Evolutionary conservation across 2,113 vertebrate species (phyloP), one percentile per base, ranked within the genome.

Genomic region (Paedocypris sp.): DNA sequence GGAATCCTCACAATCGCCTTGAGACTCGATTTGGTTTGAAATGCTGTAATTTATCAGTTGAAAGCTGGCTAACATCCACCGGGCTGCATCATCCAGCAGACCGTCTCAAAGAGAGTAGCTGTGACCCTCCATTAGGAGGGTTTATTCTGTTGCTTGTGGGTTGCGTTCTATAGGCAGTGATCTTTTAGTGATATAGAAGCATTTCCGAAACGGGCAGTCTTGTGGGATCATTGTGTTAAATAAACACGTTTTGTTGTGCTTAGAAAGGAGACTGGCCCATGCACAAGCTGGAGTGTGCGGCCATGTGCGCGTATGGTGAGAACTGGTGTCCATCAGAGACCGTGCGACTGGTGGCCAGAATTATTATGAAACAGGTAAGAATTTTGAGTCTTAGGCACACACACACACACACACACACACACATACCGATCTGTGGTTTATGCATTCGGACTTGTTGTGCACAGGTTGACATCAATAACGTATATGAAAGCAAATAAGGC

Each of bases 321-420:
- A 93, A 86, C 78, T 99, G 95, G 95, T 91, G 85, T 70, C 95
- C 95, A 6, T 95, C 94, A 0, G 95, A 99, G 84, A 97, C 91
- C 0, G 95, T 98, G 49, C 84, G 93, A 67, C 86, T 99, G 8
- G 90, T 94, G 0, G 94, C 93, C 3, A 89, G 94, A 80, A 88
- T 97, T 61, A 81, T 99, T 70, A 80, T 88, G 82, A 97, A 95
- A 77, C 93, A 96, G 90, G 95, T 97, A 77, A 86, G 73, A 7
- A 4, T 2, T n/a, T n/a, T n/a, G n/a, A n/a, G n/a, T n/a, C n/a
- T n/a, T n/a, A n/a, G n/a, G n/a, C n/a, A n/a, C n/a, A n/a, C n/a
- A n/a, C n/a, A n/a, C n/a, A n/a, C n/a, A n/a, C n/a, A n/a, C n/a
- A n/a, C n/a, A n/a, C n/a, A n/a, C n/a, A n/a, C n/a, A n/a, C n/a